A percentile compares a stretch with the other conserved stretches of the same genome.
Evolutionary conservation across 2,797 vertebrate species (phyloP).

Genomic region (Mormyrus hasselquistii): DNA sequence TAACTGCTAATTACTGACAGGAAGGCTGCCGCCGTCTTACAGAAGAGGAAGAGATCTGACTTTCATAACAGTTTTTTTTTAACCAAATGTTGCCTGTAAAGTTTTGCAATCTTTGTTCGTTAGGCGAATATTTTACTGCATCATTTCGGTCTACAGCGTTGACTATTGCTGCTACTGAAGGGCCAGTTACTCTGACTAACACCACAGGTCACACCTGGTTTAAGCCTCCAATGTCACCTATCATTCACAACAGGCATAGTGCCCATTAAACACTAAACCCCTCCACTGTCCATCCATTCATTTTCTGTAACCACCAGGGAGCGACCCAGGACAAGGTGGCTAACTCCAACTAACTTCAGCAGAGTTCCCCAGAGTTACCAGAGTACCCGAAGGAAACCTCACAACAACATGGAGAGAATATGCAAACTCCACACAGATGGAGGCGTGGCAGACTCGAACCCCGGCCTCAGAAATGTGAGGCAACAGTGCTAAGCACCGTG

Average conservation of each 20-base stretch:
- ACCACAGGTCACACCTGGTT: not conserved
- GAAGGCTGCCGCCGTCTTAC: not conserved
- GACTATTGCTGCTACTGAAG: not conserved
- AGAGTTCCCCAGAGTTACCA: not conserved
- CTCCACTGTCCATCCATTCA: not conserved
- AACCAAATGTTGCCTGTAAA: not conserved
- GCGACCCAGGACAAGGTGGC: not conserved
- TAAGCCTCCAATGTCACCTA: not conserved
- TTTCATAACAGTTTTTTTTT: not conserved
- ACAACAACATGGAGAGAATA: not conserved
- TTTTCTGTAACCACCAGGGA: not conserved
- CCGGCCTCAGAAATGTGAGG: not conserved
- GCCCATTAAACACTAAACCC: not conserved
- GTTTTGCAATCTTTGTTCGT: not conserved
- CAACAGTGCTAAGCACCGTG: not conserved
- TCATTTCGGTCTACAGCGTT: not conserved
- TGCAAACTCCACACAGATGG: not conserved
- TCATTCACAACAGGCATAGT: not conserved
- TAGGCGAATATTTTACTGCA: not conserved
- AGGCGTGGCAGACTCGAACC: not conserved
- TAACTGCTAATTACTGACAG: constrained; percentile 23
- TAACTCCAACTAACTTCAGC: not conserved
- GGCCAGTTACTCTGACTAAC: not conserved
- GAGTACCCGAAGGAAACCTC: not conserved
- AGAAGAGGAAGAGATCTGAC: not conserved